These are phyloP conservation scores for Callinectes sapidus DNA, from an alignment of 2,888 invertebrate species.

Conservation along the genomic window DNA sequence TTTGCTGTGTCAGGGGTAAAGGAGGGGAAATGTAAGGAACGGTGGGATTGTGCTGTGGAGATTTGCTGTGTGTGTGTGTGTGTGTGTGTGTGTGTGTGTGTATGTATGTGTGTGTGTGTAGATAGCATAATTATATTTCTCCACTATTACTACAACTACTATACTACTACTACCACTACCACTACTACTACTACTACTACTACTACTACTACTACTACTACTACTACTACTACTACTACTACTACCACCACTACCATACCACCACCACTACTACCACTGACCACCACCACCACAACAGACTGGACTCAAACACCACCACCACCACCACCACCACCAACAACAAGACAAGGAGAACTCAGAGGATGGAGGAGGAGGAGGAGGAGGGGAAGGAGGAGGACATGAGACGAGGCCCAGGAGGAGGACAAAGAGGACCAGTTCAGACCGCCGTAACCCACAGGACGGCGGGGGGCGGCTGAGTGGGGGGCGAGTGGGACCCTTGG, in stretches of 20 bases:
- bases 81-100: background rate
- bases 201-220: conserved; percentile 18
- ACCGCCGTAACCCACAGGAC: background rate
- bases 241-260: background rate
- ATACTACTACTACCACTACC: conserved; percentile 34
- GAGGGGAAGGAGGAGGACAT: background rate
- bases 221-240: conserved; percentile 12
- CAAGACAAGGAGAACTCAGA: background rate
- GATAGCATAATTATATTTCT: background rate
- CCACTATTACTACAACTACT: conserved; percentile 3
- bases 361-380: background rate
- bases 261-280: background rate
- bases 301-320: background rate
- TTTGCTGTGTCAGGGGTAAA: no score
- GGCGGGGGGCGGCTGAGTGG: conserved; percentile 1
- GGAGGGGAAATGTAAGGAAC: background rate
- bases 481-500: conserved; percentile 86
- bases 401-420: background rate
- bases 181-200: conserved; percentile 34
- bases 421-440: background rate
- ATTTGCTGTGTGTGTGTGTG: background rate
- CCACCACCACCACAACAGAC: background rate
- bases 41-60: background rate
- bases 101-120: background rate
- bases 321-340: conserved; percentile 19